phyloP scores from a whole-genome alignment of 64 coral and sea anemone species.

The Dendrophyllia cribrosa region DNA sequence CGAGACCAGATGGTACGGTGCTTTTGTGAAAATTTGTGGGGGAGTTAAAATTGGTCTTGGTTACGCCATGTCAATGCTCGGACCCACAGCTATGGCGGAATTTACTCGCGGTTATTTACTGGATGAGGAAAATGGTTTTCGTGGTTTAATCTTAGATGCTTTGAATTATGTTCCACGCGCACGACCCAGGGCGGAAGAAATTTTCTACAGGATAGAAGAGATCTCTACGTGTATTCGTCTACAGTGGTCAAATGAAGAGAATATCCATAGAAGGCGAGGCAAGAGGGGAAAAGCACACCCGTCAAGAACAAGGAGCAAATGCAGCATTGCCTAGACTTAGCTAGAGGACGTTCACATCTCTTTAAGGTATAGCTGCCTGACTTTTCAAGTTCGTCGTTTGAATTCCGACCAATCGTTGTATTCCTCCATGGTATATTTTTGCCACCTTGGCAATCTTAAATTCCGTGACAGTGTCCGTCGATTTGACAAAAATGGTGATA shows the following conservation, averaged over 20 bases:
- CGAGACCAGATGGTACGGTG: conserved; percentile 52
- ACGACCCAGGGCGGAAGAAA: conserved; percentile 35
- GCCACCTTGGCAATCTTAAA: no score
- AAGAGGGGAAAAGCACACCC: background rate
- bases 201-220: conserved; percentile 11
- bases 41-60: conserved; percentile 54
- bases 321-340: background rate
- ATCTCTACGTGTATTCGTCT: conserved; percentile 5
- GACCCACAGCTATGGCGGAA: conserved; percentile 1
- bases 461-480: no score
- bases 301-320: background rate
- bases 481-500: no score
- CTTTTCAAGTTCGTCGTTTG: no score
- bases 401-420: no score
- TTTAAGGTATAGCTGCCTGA: no score
- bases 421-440: no score
- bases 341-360: background rate
- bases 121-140: conserved; percentile 14
- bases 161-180: conserved; percentile 26
- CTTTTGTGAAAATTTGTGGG: conserved; percentile 59
- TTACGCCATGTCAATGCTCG: conserved; percentile 56
- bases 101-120: conserved; percentile 11
- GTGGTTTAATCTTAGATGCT: conserved; percentile 26
- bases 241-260: background rate
- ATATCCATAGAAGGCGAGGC: background rate